Base-by-base conservation (phyloP, 1,140 invertebrate species). In the Drosophila pachea region DNA sequence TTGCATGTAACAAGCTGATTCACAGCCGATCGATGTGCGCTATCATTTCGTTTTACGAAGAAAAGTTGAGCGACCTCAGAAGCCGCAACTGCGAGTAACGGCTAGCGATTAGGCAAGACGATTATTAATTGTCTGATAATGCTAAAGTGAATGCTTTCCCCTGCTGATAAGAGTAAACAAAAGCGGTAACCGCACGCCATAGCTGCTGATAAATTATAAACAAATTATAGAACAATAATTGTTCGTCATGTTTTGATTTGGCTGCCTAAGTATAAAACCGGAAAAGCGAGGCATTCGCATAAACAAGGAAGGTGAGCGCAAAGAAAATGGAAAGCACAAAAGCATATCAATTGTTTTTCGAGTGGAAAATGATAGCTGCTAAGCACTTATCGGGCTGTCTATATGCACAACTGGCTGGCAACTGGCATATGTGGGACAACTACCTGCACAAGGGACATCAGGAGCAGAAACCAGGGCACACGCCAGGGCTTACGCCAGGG, bases 381-480 rank as follows among this genome's bases (percentile, higher is more conserved):
- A 32, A n/a, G 63, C 14, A 76, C 79, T 65, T 53, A 35, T 29
- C 45, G 76, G 14, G 12, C 38, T 45, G 42, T n/a, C n/a, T n/a
- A n/a, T n/a, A n/a, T n/a, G n/a, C n/a, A n/a, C 58, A 33, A 33
- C 45, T 78, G 12, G 12, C 38, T 45, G 42, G 12, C n/a, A n/a
- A n/a, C n/a, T n/a, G n/a, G n/a, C n/a, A 22, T 22, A 22, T 2
- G 22, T 22, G 22, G 22, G 22, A 22, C 22, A 22, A 2, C 22
- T 22, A 87, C 84, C 84, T 87, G 83, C 49, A 87, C 36, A 74
- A 77, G 61, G 53, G 76, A 69, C 74, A 87, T 87, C 68, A 68
- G 36, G 45, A 87, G 71, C 40, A 87, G 82, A 48, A 87, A 87
- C 83, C 78, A 87, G 73, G 84, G 84, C 70, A 87, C 76, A 50